Evolutionary conservation across 2,113 vertebrate genomes (phyloP).

Genomic region (Cranoglanis bouderius): DNA sequence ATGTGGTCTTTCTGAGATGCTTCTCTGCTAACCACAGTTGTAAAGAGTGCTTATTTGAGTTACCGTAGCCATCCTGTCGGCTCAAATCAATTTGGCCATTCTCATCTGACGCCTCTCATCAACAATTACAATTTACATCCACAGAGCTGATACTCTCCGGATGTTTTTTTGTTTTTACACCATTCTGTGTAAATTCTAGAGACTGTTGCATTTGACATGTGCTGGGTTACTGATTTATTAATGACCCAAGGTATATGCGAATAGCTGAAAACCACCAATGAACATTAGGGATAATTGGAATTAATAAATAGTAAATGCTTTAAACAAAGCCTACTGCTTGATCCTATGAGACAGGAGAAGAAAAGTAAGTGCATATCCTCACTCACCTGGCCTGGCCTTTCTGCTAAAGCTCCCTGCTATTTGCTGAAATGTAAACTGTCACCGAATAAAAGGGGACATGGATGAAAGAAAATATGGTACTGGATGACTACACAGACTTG

Average conservation of each 20-base stretch:
- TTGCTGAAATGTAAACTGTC: conserved; percentile 47
- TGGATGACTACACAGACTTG: not conserved
- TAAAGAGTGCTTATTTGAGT: not conserved
- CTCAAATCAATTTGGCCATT: not conserved
- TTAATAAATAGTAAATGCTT: conserved; percentile 5
- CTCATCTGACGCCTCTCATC: not conserved
- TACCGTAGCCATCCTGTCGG: not conserved
- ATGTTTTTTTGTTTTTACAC: not conserved
- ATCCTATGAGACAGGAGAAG: conserved; percentile 5
- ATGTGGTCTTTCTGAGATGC: not conserved
- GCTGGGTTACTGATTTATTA: not conserved
- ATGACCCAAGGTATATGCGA: not conserved
- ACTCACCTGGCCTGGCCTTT: conserved; percentile 46
- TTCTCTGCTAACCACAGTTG: not conserved
- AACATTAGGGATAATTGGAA: not conserved
- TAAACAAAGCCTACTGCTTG: conserved; percentile 14
- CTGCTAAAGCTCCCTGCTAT: conserved; percentile 45
- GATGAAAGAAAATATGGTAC: not conserved
- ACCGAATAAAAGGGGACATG: conserved; percentile 12
- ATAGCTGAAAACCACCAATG: not conserved
- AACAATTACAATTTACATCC: not conserved
- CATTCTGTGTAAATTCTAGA: not conserved
- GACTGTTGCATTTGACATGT: not conserved
- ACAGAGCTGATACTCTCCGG: not conserved
- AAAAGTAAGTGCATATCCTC: conserved; percentile 40